Evolutionary conservation across 37 sponge, comb jelly and placozoan genomes (phyloP), one percentile per base, ranked within the genome.

Genomic region (Spongilla lacustris): DNA sequence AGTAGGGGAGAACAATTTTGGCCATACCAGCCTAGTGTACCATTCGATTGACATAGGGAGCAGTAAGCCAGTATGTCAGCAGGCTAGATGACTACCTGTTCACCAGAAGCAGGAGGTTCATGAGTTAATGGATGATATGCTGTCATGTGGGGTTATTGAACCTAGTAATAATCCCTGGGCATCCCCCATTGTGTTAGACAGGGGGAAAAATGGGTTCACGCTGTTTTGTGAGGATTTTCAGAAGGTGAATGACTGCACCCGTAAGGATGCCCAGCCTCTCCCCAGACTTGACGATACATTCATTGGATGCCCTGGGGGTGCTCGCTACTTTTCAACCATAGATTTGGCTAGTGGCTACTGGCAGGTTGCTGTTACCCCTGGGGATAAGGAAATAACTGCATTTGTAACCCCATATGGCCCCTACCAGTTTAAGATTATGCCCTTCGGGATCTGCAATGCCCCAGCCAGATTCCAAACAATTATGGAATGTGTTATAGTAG

Each of bases 161-260:
- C 86, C 81, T 17, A 81, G 82, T 25, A 13, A 71, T 23, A 81
- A 77, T 36, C 81, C 86, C 13, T 90, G 91, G 86, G 86, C 86
- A 25, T 46, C 72, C 77, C 82, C 86, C 21, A 38, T 90, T 68
- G 82, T 85, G 35, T 41, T 90, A 32, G 86, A 81, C 10, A 58
- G 50, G 29, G 85, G 85, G 28, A 75, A 71, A 48, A 72, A 85
- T 72, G 84, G 84, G 24, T 32, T 27, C 17, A 50, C 36, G 19
- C 75, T 86, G n/a, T 90, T 90, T 72, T 86, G 91, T 76, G 91
- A 86, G 28, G 91, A 90, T 77, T 90, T 87, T 69, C 69, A 82
- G 23, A 58, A 37, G 28, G 67, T 90, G 37, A 90, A 89, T 81
- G 50, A 41, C 27, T 81, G 88, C 17, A 86, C 91, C 17, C 68